Evolutionary conservation across 1,140 invertebrate genomes (phyloP), one percentile per base, ranked within the genome.

Genomic region (Drosophila bocqueti): DNA sequence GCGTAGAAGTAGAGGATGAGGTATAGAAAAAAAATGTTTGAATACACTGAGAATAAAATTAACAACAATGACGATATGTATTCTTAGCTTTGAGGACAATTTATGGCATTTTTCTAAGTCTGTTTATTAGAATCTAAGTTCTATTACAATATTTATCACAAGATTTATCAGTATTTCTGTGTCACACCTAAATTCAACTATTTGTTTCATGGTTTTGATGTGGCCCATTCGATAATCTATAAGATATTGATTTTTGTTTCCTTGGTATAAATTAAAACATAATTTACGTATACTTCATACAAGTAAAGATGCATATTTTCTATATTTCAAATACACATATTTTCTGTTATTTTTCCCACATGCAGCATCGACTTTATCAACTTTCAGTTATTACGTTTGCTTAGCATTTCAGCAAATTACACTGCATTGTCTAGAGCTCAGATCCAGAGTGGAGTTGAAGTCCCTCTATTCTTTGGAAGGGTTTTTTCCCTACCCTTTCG

Each of bases 321-420:
- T 11, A 36, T 36, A 18, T 5, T 11, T 21, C 8, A 21, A 11
- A 45, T 11, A 13, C 21, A 11, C n/a, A 29, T 18, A 31, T 45
- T 31, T 31, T 13, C n/a, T 9, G 55, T 65, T 62, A 79, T 79
- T 73, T 26, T 68, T 36, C 42, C 21, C 9, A 10, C 11, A 15
- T 55, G 75, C 65, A 59, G n/a, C 49, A 55, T 76, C 50, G 71
- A 85, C 78, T 73, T 76, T 85, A 83, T 81, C 83, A 81, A 85
- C 84, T 76, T 57, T 79, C 82, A 72, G 83, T 81, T 73, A 87
- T 87, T 82, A 87, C 79, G 76, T 83, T 87, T 90, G 76, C 79
- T 90, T 79, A 79, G 71, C 74, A 81, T 90, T 72, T 90, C 78
- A 67, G 83, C 83, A 87, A 87, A 90, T 82, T 85, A 85, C 81